Percentiles rank a stretch among this genome's conserved stretches.
phyloP scores from a whole-genome alignment of 2,888 invertebrate species.

The Trachelus stipa region DNA sequence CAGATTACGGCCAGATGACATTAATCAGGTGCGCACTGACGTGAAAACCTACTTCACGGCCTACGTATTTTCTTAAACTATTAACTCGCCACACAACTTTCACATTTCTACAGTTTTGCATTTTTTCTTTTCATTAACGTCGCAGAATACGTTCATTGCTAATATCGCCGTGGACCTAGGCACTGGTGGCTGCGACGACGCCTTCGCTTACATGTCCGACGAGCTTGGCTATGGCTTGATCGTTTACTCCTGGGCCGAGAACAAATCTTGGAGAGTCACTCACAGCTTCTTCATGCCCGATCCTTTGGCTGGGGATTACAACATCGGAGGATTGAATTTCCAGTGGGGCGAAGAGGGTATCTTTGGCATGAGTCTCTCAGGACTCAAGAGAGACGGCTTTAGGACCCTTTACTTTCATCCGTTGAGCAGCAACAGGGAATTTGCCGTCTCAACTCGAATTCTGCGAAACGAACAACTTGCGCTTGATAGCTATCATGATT shows the following conservation, averaged over 20 bases:
- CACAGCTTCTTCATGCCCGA: slow-evolving; percentile 87
- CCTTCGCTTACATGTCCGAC: slow-evolving; percentile 84
- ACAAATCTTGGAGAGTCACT: slow-evolving; percentile 83
- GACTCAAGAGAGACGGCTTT: slow-evolving; percentile 75
- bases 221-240: slow-evolving; percentile 86
- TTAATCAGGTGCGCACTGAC: slow-evolving; percentile 68
- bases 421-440: slow-evolving; percentile 81
- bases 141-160: slow-evolving; percentile 81
- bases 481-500: slow-evolving; percentile 78
- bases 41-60: background rate
- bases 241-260: slow-evolving; percentile 80
- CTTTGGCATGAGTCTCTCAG: slow-evolving; percentile 81
- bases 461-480: slow-evolving; percentile 77
- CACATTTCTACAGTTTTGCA: background rate
- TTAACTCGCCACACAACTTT: background rate
- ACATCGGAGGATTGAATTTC: slow-evolving; percentile 84
- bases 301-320: slow-evolving; percentile 82
- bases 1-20: slow-evolving; percentile 78
- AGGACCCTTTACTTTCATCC: slow-evolving; percentile 84
- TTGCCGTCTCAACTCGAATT: slow-evolving; percentile 81
- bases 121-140: slow-evolving; percentile 3
- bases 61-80: slow-evolving; percentile 3
- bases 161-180: slow-evolving; percentile 87
- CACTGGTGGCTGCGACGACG: slow-evolving; percentile 76
- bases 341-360: slow-evolving; percentile 88